Conservation (phyloP, 2,797 vertebrate species). For the Hippopotamyrus pictus region DNA sequence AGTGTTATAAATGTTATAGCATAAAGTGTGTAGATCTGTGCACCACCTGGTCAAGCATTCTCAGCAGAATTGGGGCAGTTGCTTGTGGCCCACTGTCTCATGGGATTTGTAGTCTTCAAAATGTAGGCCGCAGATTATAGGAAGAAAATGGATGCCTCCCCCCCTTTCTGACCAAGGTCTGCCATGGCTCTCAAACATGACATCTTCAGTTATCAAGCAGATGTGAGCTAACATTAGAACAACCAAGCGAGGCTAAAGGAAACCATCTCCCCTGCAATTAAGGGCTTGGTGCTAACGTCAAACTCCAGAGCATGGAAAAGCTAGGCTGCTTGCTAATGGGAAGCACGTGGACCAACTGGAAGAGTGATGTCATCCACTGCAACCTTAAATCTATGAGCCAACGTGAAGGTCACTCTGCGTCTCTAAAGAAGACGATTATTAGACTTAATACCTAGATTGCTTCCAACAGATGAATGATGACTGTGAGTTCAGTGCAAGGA, state of each 20-base stretch:
- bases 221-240: conserved; percentile 9
- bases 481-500: neutral
- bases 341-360: conserved; percentile 6
- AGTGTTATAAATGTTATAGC: neutral
- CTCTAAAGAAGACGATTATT: neutral
- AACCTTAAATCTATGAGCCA: neutral
- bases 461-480: neutral
- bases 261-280: neutral
- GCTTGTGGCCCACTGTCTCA: neutral
- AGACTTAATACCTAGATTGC: neutral
- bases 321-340: neutral
- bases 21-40: neutral
- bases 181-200: neutral
- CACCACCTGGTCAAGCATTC: neutral
- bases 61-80: neutral
- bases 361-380: neutral
- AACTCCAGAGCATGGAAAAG: neutral
- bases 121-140: neutral
- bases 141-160: neutral
- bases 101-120: conserved; percentile 1
- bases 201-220: neutral
- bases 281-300: neutral
- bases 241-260: neutral
- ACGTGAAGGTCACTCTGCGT: neutral
- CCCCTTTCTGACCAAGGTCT: neutral